Evolutionary conservation across 2,797 vertebrate species (phyloP).

Genomic region (Pipistrellus pipistrellus): DNA sequence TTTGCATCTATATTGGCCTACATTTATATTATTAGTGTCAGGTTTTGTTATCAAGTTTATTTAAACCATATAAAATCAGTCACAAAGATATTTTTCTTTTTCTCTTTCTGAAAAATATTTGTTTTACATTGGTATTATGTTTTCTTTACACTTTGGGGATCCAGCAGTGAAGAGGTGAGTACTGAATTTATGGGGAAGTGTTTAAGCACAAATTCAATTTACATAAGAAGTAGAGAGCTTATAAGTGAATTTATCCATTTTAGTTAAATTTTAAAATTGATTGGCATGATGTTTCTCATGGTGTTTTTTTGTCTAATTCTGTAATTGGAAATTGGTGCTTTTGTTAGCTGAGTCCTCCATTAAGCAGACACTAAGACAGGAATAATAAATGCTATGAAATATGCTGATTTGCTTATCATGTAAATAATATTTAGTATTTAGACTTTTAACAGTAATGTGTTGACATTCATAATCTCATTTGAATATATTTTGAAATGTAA

Average conservation of each 20-base stretch:
- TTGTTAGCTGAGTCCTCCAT: not conserved
- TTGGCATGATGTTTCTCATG: not conserved
- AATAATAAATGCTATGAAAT: not conserved
- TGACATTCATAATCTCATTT: not conserved
- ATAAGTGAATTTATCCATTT: not conserved
- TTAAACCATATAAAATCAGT: not conserved
- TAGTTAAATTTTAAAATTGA: conserved; percentile 11
- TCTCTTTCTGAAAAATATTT: not conserved
- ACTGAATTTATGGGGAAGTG: not conserved
- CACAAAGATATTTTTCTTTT: not conserved
- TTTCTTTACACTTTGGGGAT: not conserved
- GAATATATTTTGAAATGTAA: conserved; percentile 8
- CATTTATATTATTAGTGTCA: not conserved
- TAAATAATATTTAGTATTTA: not conserved
- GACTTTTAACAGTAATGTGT: not conserved
- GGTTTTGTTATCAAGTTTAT: conserved; percentile 12
- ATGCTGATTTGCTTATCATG: not conserved
- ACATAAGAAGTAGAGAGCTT: not conserved
- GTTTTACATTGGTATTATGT: not conserved
- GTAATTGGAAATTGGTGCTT: not conserved
- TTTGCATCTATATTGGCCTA: not conserved
- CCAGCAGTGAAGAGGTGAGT: not conserved
- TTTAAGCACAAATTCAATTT: not conserved
- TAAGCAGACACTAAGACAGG: not conserved
- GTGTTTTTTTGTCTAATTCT: not conserved